Conservation (phyloP, 2,113 vertebrate genomes). For the Beaufortia kweichowensis region DNA sequence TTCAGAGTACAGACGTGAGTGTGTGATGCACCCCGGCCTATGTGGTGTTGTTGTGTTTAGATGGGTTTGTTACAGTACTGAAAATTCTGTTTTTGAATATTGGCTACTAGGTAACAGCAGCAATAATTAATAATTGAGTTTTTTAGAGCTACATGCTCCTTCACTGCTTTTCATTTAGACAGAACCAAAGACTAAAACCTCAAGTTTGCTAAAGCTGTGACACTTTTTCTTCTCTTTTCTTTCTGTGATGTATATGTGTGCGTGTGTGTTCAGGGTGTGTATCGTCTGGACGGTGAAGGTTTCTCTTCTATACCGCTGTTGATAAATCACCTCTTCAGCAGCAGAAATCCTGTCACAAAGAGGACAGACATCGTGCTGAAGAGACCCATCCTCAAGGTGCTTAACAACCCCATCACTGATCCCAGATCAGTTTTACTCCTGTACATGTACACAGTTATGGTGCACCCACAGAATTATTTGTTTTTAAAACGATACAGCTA, state of each 20-base stretch:
- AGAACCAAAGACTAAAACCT: too few relatives aligned
- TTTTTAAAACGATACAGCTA: too few relatives aligned
- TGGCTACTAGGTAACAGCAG: too few relatives aligned
- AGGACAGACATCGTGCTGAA: constrained; percentile 78
- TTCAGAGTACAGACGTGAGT: constrained; percentile 75
- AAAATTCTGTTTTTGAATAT: too few relatives aligned
- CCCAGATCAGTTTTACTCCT: background rate
- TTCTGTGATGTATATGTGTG: background rate
- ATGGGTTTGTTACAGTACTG: too few relatives aligned
- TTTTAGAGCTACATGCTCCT: too few relatives aligned
- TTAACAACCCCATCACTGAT: background rate
- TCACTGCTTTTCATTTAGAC: too few relatives aligned
- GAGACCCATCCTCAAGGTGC: constrained; percentile 83
- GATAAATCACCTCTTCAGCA: constrained; percentile 79
- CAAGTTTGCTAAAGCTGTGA: too few relatives aligned
- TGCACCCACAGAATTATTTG: too few relatives aligned
- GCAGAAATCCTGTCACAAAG: constrained; percentile 83
- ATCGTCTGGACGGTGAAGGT: constrained; percentile 88
- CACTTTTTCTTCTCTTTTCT: background rate
- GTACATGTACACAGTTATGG: too few relatives aligned
- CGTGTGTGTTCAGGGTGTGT: constrained; percentile 77
- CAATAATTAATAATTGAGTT: too few relatives aligned
- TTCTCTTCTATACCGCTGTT: constrained; percentile 86
- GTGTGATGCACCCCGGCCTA: background rate
- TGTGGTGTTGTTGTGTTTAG: too few relatives aligned